A percentile compares a stretch with the other conserved stretches of the same genome.
Evolutionary conservation across 2,888 invertebrate genomes (phyloP).

Genomic region (Drosophila ezoana): DNA sequence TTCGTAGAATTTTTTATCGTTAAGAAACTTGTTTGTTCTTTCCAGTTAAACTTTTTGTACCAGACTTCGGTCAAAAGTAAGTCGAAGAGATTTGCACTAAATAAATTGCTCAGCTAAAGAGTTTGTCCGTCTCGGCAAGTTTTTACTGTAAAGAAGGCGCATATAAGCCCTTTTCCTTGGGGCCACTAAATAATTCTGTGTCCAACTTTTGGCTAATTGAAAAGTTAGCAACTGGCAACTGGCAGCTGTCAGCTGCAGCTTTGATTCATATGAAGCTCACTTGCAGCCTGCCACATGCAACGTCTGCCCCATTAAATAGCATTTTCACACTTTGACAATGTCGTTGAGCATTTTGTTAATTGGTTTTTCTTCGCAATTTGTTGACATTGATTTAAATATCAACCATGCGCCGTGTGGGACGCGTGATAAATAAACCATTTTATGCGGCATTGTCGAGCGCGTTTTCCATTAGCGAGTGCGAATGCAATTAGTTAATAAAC

Average conservation of each 20-base stretch:
- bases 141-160: no score
- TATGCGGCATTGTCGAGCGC: slow-evolving; percentile 61
- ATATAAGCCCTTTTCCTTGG: slow-evolving; percentile 7
- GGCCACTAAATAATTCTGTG: slow-evolving; percentile 38
- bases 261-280: slow-evolving; percentile 19
- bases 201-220: slow-evolving; percentile 57
- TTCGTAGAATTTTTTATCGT: no score
- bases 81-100: no score
- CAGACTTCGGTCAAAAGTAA: no score
- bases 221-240: slow-evolving; percentile 54
- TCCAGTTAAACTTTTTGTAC: no score
- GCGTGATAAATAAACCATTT: slow-evolving; percentile 72
- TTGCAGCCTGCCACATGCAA: slow-evolving; percentile 19
- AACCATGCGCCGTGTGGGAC: slow-evolving; percentile 27
- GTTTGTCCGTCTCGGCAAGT: no score
- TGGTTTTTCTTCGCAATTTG: slow-evolving; percentile 24
- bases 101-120: no score
- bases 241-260: slow-evolving; percentile 12
- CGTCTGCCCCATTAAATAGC: slow-evolving; percentile 4
- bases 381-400: slow-evolving; percentile 63
- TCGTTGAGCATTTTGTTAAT: slow-evolving; percentile 12
- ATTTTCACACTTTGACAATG: slow-evolving; percentile 29
- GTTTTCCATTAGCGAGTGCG: slow-evolving; percentile 63
- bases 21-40: no score
- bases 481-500: slow-evolving; percentile 80